Percentiles rank a stretch among this genome's conserved stretches.
These are phyloP conservation scores for Furcifer pardalis DNA, from an alignment of 2,797 vertebrate species.

Conservation along the genomic window DNA sequence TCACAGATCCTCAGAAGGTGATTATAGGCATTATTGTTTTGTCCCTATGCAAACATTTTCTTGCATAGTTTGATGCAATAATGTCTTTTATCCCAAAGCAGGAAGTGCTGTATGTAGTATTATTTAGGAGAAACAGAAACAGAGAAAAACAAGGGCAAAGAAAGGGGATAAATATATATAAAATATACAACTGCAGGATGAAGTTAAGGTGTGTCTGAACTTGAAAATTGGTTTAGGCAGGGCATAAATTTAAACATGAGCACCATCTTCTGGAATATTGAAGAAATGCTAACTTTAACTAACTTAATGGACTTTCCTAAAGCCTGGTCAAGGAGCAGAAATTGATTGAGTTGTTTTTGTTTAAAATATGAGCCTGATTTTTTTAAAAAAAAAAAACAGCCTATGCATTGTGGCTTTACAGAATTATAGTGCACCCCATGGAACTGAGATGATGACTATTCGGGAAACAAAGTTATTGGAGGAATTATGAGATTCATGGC, in stretches of 20 bases:
- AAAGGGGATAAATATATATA: accelerated
- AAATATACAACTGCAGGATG: neutral
- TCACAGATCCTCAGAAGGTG: neutral
- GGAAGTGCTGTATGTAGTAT: too few relatives aligned
- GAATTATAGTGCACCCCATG: neutral
- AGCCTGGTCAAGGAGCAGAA: accelerated
- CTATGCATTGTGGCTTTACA: neutral
- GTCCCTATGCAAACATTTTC: neutral
- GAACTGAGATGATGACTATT: neutral
- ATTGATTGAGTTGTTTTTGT: neutral
- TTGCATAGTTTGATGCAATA: neutral
- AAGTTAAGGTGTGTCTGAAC: neutral
- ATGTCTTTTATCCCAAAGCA: neutral
- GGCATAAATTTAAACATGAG: slow-evolving; percentile 2
- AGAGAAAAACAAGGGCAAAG: neutral
- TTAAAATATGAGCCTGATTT: neutral
- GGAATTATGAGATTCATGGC: too few relatives aligned
- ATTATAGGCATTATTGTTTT: neutral
- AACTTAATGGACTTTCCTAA: accelerated
- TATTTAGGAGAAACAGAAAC: neutral
- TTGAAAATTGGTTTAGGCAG: neutral
- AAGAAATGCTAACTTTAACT: neutral
- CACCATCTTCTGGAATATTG: slow-evolving; percentile 45
- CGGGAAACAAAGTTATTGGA: neutral
- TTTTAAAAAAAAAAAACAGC: neutral